Percentiles rank a stretch among this genome's conserved stretches.
Conservation (phyloP, 1,140 invertebrate species). For the Aricia agestis region DNA sequence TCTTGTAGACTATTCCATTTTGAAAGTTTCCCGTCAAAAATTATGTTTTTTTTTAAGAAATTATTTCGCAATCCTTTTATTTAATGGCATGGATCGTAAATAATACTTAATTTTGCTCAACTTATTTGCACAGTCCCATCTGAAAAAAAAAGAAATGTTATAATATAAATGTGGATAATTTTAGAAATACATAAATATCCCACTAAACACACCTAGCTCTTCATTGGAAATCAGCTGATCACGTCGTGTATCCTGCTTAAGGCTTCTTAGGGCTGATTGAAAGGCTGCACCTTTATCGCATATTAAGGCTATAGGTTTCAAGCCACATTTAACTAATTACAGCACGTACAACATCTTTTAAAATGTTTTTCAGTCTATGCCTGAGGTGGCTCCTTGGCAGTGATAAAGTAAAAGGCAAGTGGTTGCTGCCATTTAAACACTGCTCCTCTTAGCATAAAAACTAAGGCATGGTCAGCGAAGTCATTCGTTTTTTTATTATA, state of each 20-base stretch:
- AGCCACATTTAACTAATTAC: not conserved
- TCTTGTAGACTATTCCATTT: constrained; percentile 29
- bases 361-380: not conserved
- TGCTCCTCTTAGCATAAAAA: constrained; percentile 8
- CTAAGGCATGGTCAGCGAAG: constrained; percentile 9
- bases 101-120: constrained; percentile 18
- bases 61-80: constrained; percentile 30
- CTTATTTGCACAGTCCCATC: constrained; percentile 20
- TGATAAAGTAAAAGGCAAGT: not conserved
- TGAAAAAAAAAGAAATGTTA: constrained; percentile 14
- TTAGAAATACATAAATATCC: too few species aligned
- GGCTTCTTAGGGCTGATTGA: constrained; percentile 15
- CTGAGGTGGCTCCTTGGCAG: not conserved
- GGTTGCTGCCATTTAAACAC: constrained; percentile 3
- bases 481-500: too few species aligned
- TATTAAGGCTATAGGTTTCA: constrained; percentile 10
- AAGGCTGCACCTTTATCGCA: constrained; percentile 2
- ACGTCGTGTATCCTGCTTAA: constrained; percentile 2
- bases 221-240: not conserved
- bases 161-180: too few species aligned
- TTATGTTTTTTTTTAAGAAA: constrained; percentile 27
- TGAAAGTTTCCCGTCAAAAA: constrained; percentile 17
- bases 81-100: constrained; percentile 27
- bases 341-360: constrained; percentile 11
- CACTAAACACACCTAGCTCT: not conserved